Percentiles rank a stretch among this genome's conserved stretches.
Conservation (phyloP, 2,888 invertebrate species). For the Silvanus unidentatus region DNA sequence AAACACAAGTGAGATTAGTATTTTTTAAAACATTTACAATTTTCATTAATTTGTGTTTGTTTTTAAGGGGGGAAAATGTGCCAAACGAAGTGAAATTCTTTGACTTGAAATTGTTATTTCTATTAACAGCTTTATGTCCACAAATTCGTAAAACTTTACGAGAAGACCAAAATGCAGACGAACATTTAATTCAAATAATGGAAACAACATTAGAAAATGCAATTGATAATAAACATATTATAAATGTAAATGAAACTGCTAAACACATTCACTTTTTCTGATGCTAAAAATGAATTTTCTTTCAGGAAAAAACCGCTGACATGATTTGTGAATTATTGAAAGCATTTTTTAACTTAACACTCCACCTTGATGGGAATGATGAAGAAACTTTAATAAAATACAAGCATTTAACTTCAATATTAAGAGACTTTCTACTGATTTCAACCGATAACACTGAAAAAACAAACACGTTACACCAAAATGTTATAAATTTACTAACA, state of each 20-base stretch:
- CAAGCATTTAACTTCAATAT: conserved; percentile 63
- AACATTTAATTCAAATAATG: conserved; percentile 61
- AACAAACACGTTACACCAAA: conserved; percentile 64
- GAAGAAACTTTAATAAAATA: conserved; percentile 68
- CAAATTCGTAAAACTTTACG: conserved; percentile 61
- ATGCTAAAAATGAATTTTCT: conserved; percentile 5
- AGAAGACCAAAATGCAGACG: conserved; percentile 63
- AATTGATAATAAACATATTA: conserved; percentile 19
- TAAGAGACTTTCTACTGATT: conserved; percentile 64
- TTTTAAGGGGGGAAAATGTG: conserved; percentile 51
- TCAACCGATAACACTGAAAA: conserved; percentile 54
- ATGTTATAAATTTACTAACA: conserved; percentile 78
- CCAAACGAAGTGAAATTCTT: conserved; percentile 73
- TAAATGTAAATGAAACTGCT: background rate
- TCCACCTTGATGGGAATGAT: conserved; percentile 46
- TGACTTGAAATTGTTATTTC: conserved; percentile 82
- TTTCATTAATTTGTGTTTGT: background rate
- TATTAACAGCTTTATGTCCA: conserved; percentile 77
- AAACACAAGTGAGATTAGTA: conserved; percentile 49
- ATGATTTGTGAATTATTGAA: conserved; percentile 70
- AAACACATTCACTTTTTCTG: too few species aligned
- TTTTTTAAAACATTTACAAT: background rate
- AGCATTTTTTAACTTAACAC: conserved; percentile 70
- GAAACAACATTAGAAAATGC: conserved; percentile 51
- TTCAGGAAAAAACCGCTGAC: conserved; percentile 56